Conservation (phyloP, 2,888 invertebrate genomes). For the Stenotaenia linearis region DNA sequence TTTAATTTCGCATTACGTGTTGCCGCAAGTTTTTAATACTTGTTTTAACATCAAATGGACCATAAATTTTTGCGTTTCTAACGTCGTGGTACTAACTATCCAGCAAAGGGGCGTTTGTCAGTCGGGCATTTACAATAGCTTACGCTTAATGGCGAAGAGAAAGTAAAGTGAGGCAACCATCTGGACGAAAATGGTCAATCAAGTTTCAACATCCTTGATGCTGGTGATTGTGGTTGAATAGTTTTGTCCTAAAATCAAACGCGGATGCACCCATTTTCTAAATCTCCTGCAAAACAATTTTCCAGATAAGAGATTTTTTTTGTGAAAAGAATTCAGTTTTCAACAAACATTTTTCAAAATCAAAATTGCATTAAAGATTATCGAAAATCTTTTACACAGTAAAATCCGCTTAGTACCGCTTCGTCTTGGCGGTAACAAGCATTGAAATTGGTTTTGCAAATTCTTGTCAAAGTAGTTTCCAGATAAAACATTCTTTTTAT, state of each 20-base stretch:
- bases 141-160: background rate
- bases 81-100: background rate
- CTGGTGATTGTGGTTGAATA: too few species aligned
- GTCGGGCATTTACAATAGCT: background rate
- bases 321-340: background rate
- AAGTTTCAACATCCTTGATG: background rate
- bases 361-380: background rate
- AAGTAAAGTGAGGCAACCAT: background rate
- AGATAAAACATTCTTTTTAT: too few species aligned
- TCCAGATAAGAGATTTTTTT: background rate
- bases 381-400: background rate
- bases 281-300: too few species aligned
- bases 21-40: background rate
- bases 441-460: background rate
- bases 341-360: background rate
- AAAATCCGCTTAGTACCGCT: background rate
- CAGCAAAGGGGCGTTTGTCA: background rate
- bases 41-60: background rate
- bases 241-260: too few species aligned
- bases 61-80: background rate
- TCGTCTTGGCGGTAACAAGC: background rate
- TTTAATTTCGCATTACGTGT: background rate
- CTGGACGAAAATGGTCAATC: background rate
- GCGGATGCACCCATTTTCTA: too few species aligned
- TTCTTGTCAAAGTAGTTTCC: background rate